Percentiles rank a stretch among this genome's conserved stretches.
Evolutionary conservation across 2,113 vertebrate genomes (phyloP).

Genomic region (Gobius niger): DNA sequence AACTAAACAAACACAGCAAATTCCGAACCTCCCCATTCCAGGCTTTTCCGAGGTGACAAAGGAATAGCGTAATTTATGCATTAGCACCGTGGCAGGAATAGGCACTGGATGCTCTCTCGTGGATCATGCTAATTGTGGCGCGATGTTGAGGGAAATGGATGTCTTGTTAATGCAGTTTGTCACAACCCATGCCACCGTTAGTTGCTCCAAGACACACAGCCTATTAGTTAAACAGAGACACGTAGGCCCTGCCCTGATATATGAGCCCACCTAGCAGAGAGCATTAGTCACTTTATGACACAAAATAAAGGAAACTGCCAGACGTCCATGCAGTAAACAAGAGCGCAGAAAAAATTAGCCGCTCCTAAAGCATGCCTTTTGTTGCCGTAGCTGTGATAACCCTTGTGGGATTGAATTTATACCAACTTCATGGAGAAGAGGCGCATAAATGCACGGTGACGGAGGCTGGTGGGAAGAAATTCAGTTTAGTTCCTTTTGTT

Average conservation of each 20-base stretch:
- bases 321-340: slow-evolving; percentile 16
- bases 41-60: slow-evolving; percentile 45
- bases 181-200: slow-evolving; percentile 59
- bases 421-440: no score
- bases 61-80: slow-evolving; percentile 65
- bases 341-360: slow-evolving; percentile 14
- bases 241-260: slow-evolving; percentile 45
- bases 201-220: slow-evolving; percentile 48
- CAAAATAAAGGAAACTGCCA: slow-evolving; percentile 43
- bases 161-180: slow-evolving; percentile 70
- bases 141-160: slow-evolving; percentile 67
- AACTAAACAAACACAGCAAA: slow-evolving; percentile 54
- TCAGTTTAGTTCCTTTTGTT: no score
- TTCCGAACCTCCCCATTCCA: slow-evolving; percentile 43
- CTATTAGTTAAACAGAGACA: slow-evolving; percentile 67
- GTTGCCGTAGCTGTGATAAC: slow-evolving; percentile 18
- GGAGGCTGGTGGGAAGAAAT: no score
- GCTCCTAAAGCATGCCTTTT: slow-evolving; percentile 19
- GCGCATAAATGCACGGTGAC: no score
- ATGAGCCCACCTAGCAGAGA: slow-evolving; percentile 41
- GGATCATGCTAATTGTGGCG: slow-evolving; percentile 64
- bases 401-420: not conserved
- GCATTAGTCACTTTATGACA: slow-evolving; percentile 53
- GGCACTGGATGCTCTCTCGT: slow-evolving; percentile 54
- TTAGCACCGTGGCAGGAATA: slow-evolving; percentile 32